Conservation (phyloP, 2,797 vertebrate species). For the Gymnothorax javanicus region DNA sequence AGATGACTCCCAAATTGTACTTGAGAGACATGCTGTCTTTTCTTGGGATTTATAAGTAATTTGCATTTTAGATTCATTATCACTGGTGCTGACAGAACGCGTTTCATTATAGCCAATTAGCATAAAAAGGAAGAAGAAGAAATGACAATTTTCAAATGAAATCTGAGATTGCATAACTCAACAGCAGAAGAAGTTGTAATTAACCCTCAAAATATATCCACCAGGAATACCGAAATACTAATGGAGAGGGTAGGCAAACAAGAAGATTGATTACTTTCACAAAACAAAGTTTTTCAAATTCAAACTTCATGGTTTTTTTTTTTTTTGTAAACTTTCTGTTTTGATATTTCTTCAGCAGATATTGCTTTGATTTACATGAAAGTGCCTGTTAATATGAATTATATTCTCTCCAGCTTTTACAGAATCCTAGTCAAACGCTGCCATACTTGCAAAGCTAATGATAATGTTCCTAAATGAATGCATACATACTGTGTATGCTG, state of each 20-base stretch:
- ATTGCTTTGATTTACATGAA: neutral
- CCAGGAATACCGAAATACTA: neutral
- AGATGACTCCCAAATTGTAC: neutral
- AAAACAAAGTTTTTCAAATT: neutral
- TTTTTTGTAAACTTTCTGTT: neutral
- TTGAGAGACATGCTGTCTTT: neutral
- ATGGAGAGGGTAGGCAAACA: neutral
- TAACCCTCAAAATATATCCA: neutral
- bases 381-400: neutral
- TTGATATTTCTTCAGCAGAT: neutral
- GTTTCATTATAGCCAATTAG: conserved; percentile 14
- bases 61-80: conserved; percentile 14
- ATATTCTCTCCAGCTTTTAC: conserved; percentile 3
- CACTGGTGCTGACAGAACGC: conserved; percentile 2
- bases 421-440: neutral
- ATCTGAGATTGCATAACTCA: neutral
- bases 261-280: neutral
- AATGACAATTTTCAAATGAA: neutral
- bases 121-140: neutral
- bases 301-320: neutral
- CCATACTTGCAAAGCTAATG: neutral
- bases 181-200: neutral
- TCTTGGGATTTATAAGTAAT: neutral
- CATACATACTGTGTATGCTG: neutral
- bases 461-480: neutral